Percentiles rank a stretch among this genome's conserved stretches.
Conservation (phyloP, 2,113 vertebrate genomes). For the human region DNA sequence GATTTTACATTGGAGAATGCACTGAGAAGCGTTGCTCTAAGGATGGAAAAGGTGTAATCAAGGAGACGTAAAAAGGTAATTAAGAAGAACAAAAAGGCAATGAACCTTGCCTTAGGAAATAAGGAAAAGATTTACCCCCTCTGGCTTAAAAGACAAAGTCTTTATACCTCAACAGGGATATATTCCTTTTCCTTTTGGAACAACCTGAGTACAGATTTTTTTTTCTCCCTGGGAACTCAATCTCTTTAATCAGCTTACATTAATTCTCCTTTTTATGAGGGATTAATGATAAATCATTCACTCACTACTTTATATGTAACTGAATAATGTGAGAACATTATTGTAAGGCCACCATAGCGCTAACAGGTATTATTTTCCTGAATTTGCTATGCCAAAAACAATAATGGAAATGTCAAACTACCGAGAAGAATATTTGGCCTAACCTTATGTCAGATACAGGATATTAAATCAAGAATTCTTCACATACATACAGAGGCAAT, state of each 20-base stretch:
- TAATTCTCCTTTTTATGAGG: neutral
- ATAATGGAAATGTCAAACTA: neutral
- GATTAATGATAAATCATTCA: neutral
- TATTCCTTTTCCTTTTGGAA: neutral
- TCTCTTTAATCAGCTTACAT: neutral
- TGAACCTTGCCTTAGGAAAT: neutral
- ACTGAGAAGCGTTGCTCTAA: neutral
- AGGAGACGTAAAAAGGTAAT: neutral
- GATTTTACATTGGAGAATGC: neutral
- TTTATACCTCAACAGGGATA: neutral
- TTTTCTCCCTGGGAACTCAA: neutral
- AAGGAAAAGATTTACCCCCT: neutral
- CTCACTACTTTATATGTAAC: neutral
- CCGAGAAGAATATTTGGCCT: neutral
- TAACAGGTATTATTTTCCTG: neutral
- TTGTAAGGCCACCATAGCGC: neutral
- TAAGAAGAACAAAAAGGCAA: neutral
- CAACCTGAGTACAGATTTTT: neutral
- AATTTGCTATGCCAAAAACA: neutral
- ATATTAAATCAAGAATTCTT: neutral
- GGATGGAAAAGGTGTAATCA: neutral
- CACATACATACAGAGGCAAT: neutral
- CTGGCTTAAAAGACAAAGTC: neutral
- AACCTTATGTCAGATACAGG: neutral
- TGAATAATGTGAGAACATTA: neutral